Percentiles rank a stretch among this genome's conserved stretches.
These are phyloP conservation scores for Borostomias antarcticus DNA, from an alignment of 2,797 vertebrate genomes.

Conservation along the genomic window DNA sequence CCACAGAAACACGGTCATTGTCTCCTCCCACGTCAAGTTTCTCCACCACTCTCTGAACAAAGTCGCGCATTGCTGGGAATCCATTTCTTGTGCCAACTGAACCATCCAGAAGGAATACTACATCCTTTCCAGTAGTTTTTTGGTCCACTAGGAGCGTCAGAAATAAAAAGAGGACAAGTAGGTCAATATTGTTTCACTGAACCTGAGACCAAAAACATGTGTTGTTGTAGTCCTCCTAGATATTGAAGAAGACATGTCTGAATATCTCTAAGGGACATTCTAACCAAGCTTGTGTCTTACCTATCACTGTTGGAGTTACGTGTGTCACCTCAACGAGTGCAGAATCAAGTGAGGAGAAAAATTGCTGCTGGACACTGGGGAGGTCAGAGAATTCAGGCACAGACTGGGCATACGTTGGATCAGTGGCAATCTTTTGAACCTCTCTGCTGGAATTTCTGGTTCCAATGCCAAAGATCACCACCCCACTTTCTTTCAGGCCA, in stretches of 20 bases:
- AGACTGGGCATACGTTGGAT: slow-evolving; percentile 7
- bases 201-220: neutral
- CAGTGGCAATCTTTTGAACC: slow-evolving; percentile 18
- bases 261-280: neutral
- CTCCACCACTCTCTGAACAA: no score
- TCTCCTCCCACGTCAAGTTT: no score
- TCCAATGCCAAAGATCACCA: slow-evolving; percentile 23
- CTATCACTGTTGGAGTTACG: slow-evolving; percentile 7
- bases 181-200: neutral
- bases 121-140: slow-evolving; percentile 26
- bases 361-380: slow-evolving; percentile 14
- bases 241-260: neutral
- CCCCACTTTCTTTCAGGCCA: slow-evolving; percentile 18
- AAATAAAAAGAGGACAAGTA: slow-evolving; percentile 1
- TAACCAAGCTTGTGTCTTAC: slow-evolving; percentile 9
- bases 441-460: slow-evolving; percentile 50
- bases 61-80: slow-evolving; percentile 30
- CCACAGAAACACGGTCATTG: no score
- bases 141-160: slow-evolving; percentile 6
- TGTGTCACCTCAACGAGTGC: slow-evolving; percentile 1
- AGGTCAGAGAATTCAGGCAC: slow-evolving; percentile 19
- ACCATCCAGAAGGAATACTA: slow-evolving; percentile 42
- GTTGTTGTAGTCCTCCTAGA: neutral
- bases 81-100: slow-evolving; percentile 27
- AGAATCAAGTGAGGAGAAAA: slow-evolving; percentile 24